phyloP scores from a whole-genome alignment of 2,113 vertebrate species.

The Pelvicachromis taeniatus region DNA sequence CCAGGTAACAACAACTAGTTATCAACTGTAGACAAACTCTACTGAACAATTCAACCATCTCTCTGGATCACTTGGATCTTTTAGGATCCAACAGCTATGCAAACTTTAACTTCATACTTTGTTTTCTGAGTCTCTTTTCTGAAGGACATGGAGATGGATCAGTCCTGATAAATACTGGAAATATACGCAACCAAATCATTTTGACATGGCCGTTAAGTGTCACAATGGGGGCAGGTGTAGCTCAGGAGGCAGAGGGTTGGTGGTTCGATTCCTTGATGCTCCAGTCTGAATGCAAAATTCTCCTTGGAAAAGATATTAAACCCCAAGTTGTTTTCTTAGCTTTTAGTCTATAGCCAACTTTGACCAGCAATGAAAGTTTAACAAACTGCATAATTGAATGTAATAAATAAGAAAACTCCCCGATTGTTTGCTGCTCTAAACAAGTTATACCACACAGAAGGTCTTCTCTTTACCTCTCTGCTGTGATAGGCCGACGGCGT shows the following conservation, averaged over 20 bases:
- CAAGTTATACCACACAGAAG: fast-evolving
- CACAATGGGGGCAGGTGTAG: not conserved
- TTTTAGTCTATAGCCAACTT: not conserved
- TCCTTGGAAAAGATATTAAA: not conserved
- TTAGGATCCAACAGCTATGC: not conserved
- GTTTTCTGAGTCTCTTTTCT: not conserved
- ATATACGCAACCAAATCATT: fast-evolving
- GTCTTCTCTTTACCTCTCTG: not conserved
- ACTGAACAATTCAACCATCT: not conserved
- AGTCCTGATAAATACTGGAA: not conserved
- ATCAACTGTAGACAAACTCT: not conserved
- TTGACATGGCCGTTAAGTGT: not conserved
- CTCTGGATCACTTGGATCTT: not conserved
- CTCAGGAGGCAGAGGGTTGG: fast-evolving
- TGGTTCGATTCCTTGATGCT: not conserved
- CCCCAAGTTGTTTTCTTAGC: not conserved
- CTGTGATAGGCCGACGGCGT: not conserved
- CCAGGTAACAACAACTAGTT: constrained; percentile 72
- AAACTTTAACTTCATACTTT: not conserved
- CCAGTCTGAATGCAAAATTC: not conserved
- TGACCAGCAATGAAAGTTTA: not conserved
- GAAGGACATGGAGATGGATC: not conserved
- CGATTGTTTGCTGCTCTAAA: not conserved
- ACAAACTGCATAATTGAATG: fast-evolving
- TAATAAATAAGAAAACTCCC: not conserved